phyloP scores from a whole-genome alignment of 2,797 vertebrate genomes.

The Clarias laeviceps region DNA sequence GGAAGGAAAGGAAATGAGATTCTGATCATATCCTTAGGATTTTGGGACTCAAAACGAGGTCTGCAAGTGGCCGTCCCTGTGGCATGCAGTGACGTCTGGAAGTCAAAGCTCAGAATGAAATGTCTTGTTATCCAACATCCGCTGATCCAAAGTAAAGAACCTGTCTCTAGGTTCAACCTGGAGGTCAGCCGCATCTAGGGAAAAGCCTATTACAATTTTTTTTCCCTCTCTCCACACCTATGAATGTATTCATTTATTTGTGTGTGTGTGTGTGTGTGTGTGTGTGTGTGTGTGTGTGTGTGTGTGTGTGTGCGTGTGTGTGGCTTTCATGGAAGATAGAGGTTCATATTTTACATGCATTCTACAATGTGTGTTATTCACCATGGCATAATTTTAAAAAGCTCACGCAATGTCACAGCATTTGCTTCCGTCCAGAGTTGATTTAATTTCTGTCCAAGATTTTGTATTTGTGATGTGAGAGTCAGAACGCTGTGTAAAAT shows the following conservation, averaged over 20 bases:
- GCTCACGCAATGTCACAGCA: too few relatives aligned
- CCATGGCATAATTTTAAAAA: too few relatives aligned
- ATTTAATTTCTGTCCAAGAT: too few relatives aligned
- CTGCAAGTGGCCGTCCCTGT: background rate
- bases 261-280: too few relatives aligned
- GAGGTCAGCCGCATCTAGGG: constrained; percentile 3
- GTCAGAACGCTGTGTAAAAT: too few relatives aligned
- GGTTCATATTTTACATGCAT: background rate
- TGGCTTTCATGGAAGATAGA: background rate
- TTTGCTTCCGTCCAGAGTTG: too few relatives aligned
- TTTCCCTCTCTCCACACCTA: background rate
- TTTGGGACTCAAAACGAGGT: background rate
- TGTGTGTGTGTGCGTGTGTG: too few relatives aligned
- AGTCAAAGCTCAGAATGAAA: background rate
- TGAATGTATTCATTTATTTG: background rate
- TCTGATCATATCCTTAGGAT: constrained; percentile 17
- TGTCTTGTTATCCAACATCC: constrained; percentile 21
- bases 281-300: too few relatives aligned
- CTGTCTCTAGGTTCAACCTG: background rate
- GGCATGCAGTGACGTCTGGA: background rate
- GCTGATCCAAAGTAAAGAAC: constrained; percentile 5
- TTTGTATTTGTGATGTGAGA: too few relatives aligned
- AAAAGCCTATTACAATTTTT: background rate
- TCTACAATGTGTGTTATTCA: too few relatives aligned
- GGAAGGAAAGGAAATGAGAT: constrained; percentile 21